A percentile compares a stretch with the other conserved stretches of the same genome.
These are phyloP conservation scores for Chalcosyrphus nemorum DNA, from an alignment of 2,888 invertebrate genomes.

Conservation along the genomic window DNA sequence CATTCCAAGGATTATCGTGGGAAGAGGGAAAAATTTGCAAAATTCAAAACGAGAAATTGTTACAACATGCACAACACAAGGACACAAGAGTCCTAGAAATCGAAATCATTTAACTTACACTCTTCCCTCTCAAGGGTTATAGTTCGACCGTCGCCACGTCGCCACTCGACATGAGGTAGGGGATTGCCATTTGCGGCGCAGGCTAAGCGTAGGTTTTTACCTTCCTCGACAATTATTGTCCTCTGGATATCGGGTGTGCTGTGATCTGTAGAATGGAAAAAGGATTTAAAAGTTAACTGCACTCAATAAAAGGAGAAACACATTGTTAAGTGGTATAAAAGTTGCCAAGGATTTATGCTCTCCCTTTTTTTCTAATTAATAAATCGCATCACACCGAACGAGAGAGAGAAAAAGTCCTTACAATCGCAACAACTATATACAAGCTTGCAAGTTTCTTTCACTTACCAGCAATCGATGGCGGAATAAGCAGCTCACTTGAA, in stretches of 20 bases:
- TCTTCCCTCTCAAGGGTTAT: conserved; percentile 86
- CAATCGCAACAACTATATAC: neutral
- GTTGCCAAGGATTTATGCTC: conserved; percentile 50
- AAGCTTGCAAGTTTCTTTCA: conserved; percentile 37
- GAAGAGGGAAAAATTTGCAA: conserved; percentile 8
- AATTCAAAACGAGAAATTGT: conserved; percentile 53
- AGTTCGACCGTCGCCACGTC: conserved; percentile 85
- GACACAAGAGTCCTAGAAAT: conserved; percentile 24
- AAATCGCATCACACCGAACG: conserved; percentile 32
- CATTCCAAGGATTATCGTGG: neutral
- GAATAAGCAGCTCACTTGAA: conserved; percentile 87
- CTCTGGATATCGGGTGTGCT: conserved; percentile 80
- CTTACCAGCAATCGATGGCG: conserved; percentile 91
- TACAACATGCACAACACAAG: conserved; percentile 28
- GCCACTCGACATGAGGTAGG: conserved; percentile 90
- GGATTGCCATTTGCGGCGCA: conserved; percentile 92
- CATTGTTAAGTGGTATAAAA: conserved; percentile 61
- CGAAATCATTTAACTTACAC: conserved; percentile 82
- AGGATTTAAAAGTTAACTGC: conserved; percentile 52
- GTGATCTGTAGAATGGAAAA: conserved; percentile 74
- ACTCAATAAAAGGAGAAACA: conserved; percentile 32
- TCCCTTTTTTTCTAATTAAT: conserved; percentile 65
- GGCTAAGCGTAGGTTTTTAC: conserved; percentile 90
- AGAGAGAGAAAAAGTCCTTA: conserved; percentile 31
- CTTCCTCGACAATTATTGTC: conserved; percentile 89